Percentiles rank a stretch among this genome's conserved stretches.
Evolutionary conservation across 2,113 vertebrate genomes (phyloP).

Genomic region (Micronycteris hirsuta): DNA sequence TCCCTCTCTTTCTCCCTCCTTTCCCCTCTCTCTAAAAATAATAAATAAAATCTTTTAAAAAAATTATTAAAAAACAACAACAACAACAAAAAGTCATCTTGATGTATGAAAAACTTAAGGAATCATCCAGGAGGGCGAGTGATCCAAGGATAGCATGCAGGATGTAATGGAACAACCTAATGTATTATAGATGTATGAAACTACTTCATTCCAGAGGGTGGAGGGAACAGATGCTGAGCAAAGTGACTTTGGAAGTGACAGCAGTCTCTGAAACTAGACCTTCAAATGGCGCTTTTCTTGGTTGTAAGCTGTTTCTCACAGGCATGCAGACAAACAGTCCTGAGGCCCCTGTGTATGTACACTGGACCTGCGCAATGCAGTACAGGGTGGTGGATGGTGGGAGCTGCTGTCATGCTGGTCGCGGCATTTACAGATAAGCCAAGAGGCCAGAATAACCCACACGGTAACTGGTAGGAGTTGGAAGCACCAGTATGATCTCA

Average conservation of each 20-base stretch:
- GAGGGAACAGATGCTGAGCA: background rate
- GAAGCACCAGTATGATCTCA: background rate
- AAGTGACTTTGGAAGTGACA: background rate
- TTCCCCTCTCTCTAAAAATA: too few relatives aligned
- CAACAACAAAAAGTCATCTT: too few relatives aligned
- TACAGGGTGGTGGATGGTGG: background rate
- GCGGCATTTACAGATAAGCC: background rate
- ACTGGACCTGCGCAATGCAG: background rate
- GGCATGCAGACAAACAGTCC: background rate
- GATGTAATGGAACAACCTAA: background rate
- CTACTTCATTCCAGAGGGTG: background rate
- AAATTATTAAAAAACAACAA: too few relatives aligned
- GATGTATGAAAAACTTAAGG: background rate
- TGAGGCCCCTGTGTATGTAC: background rate
- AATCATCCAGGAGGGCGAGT: background rate
- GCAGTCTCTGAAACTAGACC: background rate
- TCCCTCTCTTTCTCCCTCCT: too few relatives aligned
- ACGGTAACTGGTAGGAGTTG: background rate
- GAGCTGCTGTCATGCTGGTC: background rate
- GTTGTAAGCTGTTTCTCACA: background rate
- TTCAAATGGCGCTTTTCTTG: background rate
- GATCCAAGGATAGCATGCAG: background rate
- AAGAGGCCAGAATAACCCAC: background rate
- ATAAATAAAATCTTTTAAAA: too few relatives aligned
- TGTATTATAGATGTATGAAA: background rate